Percentiles rank a stretch among this genome's conserved stretches.
phyloP scores from a whole-genome alignment of 2,797 vertebrate species.

The Hemibagrus guttatus region DNA sequence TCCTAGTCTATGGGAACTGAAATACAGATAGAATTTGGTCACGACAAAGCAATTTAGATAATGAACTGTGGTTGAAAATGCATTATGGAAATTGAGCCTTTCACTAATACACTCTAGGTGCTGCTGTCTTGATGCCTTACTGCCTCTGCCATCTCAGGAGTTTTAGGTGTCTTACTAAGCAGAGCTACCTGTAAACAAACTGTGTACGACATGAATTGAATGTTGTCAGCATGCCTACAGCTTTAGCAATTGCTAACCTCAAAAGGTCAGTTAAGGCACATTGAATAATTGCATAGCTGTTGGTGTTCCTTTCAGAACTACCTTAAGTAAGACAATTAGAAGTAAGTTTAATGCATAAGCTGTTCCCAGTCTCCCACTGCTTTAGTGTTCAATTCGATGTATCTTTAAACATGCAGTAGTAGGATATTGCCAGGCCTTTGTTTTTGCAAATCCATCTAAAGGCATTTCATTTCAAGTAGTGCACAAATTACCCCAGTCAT shows the following conservation, averaged over 20 bases:
- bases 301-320: neutral
- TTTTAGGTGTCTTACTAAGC: neutral
- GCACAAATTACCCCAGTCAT: neutral
- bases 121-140: neutral
- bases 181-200: neutral
- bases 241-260: neutral
- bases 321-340: neutral
- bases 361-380: neutral
- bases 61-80: slow-evolving; percentile 25
- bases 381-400: neutral
- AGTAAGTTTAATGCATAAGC: neutral
- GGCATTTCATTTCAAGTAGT: neutral
- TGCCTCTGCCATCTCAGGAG: neutral
- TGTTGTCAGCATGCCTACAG: neutral
- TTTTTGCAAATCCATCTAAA: neutral
- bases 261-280: neutral
- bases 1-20: neutral
- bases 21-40: slow-evolving; percentile 14
- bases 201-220: neutral
- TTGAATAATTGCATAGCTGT: neutral
- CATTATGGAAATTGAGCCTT: slow-evolving; percentile 15
- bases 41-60: slow-evolving; percentile 21
- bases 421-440: neutral
- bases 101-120: slow-evolving; percentile 6
- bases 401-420: neutral